These are phyloP conservation scores for Tetanocera ferruginea DNA, from an alignment of 2,888 invertebrate genomes.

Conservation along the genomic window DNA sequence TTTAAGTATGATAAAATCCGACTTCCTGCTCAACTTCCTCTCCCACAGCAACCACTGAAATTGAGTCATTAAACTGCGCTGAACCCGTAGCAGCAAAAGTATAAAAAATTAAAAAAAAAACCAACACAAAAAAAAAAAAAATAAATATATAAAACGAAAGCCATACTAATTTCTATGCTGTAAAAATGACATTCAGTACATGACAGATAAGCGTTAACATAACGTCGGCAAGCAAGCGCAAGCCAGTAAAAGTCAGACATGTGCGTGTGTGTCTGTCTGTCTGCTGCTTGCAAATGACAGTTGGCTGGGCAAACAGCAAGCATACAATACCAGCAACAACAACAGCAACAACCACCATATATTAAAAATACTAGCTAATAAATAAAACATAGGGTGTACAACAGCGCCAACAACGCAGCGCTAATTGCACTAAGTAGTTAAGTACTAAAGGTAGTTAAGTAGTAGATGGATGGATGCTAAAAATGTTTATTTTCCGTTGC, in stretches of 20 bases:
- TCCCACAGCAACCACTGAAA: conserved; percentile 1
- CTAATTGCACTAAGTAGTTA: conserved; percentile 16
- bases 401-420: not conserved
- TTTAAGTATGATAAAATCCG: conserved; percentile 1
- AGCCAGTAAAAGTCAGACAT: not conserved
- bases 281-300: not conserved
- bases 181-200: conserved; percentile 24
- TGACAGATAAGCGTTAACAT: conserved; percentile 24
- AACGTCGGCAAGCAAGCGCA: not conserved
- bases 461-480: not conserved
- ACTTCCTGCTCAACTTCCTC: not conserved
- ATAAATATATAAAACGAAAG: not conserved
- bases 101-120: not conserved
- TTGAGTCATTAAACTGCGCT: conserved; percentile 28
- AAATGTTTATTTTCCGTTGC: conserved; percentile 13
- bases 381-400: not conserved
- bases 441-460: not conserved
- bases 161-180: conserved; percentile 3
- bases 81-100: not conserved
- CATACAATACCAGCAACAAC: not conserved
- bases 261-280: not conserved
- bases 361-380: not conserved
- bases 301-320: not conserved
- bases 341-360: not conserved
- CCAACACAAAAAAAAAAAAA: too few species aligned